These are phyloP conservation scores for Rhadinocentrus ornatus DNA, from an alignment of 2,797 vertebrate genomes.

Conservation along the genomic window DNA sequence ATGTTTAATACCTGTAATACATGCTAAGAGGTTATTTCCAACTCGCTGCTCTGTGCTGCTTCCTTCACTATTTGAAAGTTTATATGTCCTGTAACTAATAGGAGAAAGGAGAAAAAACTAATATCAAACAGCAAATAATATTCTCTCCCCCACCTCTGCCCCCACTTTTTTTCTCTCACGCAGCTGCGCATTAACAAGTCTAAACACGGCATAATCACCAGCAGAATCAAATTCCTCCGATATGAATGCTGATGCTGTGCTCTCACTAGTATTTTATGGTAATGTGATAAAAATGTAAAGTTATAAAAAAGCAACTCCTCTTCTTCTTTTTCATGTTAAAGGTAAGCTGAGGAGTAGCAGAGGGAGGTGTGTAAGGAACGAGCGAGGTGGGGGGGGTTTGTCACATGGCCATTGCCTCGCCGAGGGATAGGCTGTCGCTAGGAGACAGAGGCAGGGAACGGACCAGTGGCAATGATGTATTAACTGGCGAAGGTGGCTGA, in stretches of 20 bases:
- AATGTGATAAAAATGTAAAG: constrained; percentile 91
- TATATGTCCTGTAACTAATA: constrained; percentile 68
- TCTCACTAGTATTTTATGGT: constrained; percentile 83
- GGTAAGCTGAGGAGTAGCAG: constrained; percentile 86
- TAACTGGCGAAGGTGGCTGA: constrained; percentile 95
- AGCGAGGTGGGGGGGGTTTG: constrained; percentile 41
- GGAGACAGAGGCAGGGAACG: constrained; percentile 94
- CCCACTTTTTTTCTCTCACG: constrained; percentile 60
- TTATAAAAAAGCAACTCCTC: constrained; percentile 82
- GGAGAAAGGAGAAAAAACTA: constrained; percentile 57
- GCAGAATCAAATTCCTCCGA: constrained; percentile 84
- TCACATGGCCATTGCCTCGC: constrained; percentile 78
- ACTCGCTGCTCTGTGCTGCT: constrained; percentile 37
- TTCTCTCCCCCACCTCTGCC: constrained; percentile 43
- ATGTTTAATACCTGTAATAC: constrained; percentile 59
- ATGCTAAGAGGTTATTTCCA: constrained; percentile 66
- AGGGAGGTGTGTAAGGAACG: constrained; percentile 54
- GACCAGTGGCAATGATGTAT: constrained; percentile 97
- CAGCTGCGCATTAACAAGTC: constrained; percentile 83
- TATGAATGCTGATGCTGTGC: constrained; percentile 83
- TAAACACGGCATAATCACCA: constrained; percentile 80
- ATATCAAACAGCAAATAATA: constrained; percentile 84
- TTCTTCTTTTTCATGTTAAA: constrained; percentile 85
- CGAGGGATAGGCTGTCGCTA: constrained; percentile 95
- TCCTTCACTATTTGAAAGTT: constrained; percentile 72